Evolutionary conservation across 2,888 invertebrate species (phyloP), one percentile per base, ranked within the genome.

Genomic region (Cerceris ruficornis): DNA sequence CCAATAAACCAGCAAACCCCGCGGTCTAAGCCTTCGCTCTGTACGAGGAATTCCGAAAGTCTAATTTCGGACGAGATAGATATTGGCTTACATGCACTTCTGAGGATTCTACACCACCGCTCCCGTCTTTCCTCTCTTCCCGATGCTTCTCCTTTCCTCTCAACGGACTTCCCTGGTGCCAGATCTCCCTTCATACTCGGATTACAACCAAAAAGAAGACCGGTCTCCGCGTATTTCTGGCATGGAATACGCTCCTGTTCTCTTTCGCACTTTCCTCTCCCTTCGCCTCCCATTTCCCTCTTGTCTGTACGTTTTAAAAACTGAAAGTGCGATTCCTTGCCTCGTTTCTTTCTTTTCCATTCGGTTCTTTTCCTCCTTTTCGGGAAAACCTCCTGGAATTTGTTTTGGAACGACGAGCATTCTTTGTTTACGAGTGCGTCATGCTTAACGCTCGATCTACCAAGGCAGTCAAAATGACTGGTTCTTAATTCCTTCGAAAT

Each of bases 51-150:
- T 88, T 84, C 86, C 87, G 75, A 88, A 87, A 85, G 86, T 90
- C 90, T 89, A 90, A 90, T 90, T 91, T 84, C 86, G 85, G 86
- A 84, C 82, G 84, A 76, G 83, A 87, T 86, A 81, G 86, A 89
- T 89, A 90, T 88, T 88, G 81, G 84, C 88, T 87, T 84, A 81
- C 84, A 82, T 78, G 83, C 84, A 80, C 85, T 86, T 86, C 83
- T 84, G 80, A 80, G 82, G 84, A 83, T 85, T 85, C 78, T 71
- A 58, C 75, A 68, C 39, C 55, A 55, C 71, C 69, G 65, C 74
- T 43, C 54, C 74, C 72, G 70, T 60, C 82, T 59, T 69, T 60
- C 62, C 66, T 70, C 54, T 67, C 67, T 79, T 68, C 59, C 59
- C 72, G 68, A 52, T 70, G 60, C 77, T 76, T 46, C 65, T 65